A percentile compares a stretch with the other conserved stretches of the same genome.
phyloP scores from a whole-genome alignment of 2,888 invertebrate species.

The Pyrgus malvae region DNA sequence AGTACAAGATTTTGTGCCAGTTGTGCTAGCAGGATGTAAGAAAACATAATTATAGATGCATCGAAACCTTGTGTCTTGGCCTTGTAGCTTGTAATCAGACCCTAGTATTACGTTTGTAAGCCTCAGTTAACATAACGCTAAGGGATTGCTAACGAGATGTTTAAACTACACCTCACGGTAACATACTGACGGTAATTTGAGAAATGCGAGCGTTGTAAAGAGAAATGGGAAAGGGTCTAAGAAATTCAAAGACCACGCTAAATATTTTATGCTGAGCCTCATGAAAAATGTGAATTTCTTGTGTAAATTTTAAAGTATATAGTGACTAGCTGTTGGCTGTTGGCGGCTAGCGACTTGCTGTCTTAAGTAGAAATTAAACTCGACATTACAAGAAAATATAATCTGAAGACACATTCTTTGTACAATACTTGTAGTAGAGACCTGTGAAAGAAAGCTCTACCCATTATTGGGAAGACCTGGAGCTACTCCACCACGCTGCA shows the following conservation, averaged over 20 bases:
- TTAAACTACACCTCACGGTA: constrained; percentile 2
- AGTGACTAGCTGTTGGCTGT: no score
- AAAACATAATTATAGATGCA: not conserved
- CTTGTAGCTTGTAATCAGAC: constrained; percentile 14
- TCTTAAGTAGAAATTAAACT: no score
- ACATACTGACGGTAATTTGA: not conserved
- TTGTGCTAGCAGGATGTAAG: not conserved
- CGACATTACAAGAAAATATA: no score
- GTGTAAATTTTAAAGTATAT: not conserved
- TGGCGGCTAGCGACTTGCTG: no score
- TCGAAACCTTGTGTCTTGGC: constrained; percentile 11
- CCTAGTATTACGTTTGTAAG: constrained; percentile 11
- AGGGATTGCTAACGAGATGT: not conserved
- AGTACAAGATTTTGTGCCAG: not conserved
- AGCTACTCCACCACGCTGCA: no score
- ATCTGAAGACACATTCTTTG: no score
- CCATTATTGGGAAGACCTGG: no score
- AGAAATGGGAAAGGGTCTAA: not conserved
- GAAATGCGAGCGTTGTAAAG: not conserved
- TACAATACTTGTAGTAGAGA: no score
- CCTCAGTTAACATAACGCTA: constrained; percentile 7
- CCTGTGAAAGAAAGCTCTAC: no score
- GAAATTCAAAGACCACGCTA: not conserved
- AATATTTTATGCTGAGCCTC: not conserved
- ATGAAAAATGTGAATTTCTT: not conserved